These are phyloP conservation scores for Indicator indicator DNA, from an alignment of 2,113 vertebrate genomes.

Conservation along the genomic window DNA sequence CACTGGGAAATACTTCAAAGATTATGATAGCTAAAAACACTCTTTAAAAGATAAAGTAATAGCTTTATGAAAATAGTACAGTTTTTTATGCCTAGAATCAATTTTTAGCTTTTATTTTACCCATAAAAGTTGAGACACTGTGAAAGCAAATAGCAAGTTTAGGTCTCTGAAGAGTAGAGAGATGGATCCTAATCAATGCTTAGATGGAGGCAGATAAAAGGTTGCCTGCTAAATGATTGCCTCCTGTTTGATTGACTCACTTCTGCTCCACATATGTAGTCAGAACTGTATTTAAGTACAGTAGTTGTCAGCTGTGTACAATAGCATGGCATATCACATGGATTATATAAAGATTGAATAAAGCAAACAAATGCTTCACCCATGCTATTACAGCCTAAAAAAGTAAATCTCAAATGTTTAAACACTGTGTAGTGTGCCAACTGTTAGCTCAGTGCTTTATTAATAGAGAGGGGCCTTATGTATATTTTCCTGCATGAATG, in stretches of 20 bases:
- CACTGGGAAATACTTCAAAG: background rate
- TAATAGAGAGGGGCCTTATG: background rate
- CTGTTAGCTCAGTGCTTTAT: background rate
- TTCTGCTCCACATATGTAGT: background rate
- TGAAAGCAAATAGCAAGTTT: background rate
- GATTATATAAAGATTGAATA: background rate
- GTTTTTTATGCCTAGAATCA: background rate
- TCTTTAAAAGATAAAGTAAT: background rate
- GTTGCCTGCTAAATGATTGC: background rate
- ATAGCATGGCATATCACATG: background rate
- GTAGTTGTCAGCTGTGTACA: background rate
- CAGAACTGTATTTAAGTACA: background rate
- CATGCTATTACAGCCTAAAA: background rate
- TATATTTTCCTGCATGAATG: slow-evolving; percentile 1
- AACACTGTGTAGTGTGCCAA: background rate
- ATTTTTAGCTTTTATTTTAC: slow-evolving; percentile 1
- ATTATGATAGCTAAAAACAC: background rate
- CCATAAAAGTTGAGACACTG: background rate
- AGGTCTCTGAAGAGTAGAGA: background rate
- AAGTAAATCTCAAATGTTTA: background rate
- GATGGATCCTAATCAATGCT: background rate
- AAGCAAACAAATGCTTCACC: background rate
- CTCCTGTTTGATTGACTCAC: background rate
- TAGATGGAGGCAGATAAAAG: slow-evolving; percentile 16
- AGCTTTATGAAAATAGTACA: background rate